Evolutionary conservation across 2,888 invertebrate genomes (phyloP), one percentile per base, ranked within the genome.

Genomic region (Sarcophaga carnaria): DNA sequence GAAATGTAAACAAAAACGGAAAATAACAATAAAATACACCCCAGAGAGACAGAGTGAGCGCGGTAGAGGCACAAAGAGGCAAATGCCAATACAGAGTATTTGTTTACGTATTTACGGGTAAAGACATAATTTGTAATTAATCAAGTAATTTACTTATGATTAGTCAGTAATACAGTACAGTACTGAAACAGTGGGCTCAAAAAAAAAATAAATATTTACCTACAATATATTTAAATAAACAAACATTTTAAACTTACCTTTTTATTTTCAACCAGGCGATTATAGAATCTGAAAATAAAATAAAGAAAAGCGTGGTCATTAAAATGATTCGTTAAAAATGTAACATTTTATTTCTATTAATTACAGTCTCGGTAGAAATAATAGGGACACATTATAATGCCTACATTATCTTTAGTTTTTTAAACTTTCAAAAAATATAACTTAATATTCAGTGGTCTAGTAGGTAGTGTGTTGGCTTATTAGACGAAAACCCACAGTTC

Each of bases 41-140:
- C 37, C 8, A 37, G 37, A 2, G 37, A 37, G 2, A 37, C 8
- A 37, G 10, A 37, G 3, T 10, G 37, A 37, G 3, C 37, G 37
- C 37, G 8, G 25, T 25, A 25, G 25, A 25, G 25, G 3, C 3
- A 25, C 25, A 25, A 25, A 25, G 6, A 6, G 1, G 22, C 22
- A 6, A 37, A 37, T 37, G 37, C 37, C 37, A 37, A 47, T 54
- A 67, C 62, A 20, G 25, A 20, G 17, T 12, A 5, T 66, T 80
- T 79, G 75, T 81, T 82, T 85, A 81, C 85, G 81, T 66, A 79
- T 25, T 75, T 25, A n/a, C 20, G 12, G n/a, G 20, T 37, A 17
- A 22, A 54, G 25, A 12, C 5, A 72, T 5, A 85, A 76, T 62
- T 62, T 62, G 25, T 6, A 85, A 77, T 54, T 22, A 66, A 49